Conservation (phyloP, 1,140 invertebrate species). For the Harpegnathos saltator region DNA sequence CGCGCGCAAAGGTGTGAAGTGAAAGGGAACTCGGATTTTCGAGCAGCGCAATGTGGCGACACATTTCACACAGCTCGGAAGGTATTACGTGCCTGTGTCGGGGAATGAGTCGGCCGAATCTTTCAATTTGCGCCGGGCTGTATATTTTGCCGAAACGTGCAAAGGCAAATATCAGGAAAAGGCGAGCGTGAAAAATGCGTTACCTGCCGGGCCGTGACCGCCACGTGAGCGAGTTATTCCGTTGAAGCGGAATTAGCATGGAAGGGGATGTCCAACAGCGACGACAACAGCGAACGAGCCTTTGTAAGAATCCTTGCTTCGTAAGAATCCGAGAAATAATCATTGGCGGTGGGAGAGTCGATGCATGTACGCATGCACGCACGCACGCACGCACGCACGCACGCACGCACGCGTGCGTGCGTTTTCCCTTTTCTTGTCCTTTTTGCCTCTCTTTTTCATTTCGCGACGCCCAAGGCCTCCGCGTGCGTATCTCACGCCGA, state of each 20-base stretch:
- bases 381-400: too few relatives aligned
- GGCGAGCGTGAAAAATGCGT: background rate
- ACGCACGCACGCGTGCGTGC: background rate
- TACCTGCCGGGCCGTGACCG: too few relatives aligned
- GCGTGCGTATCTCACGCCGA: constrained; percentile 76
- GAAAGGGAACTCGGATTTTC: constrained; percentile 82
- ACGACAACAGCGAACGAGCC: too few relatives aligned
- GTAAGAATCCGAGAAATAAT: constrained; percentile 59
- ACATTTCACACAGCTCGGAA: too few relatives aligned
- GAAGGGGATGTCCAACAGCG: background rate
- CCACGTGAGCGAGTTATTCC: too few relatives aligned
- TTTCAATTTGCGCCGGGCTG: constrained; percentile 4
- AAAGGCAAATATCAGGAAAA: constrained; percentile 6
- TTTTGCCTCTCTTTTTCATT: too few relatives aligned
- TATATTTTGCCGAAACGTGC: constrained; percentile 28
- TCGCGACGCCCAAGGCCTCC: constrained; percentile 76
- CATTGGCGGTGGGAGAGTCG: background rate
- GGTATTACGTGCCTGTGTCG: too few relatives aligned
- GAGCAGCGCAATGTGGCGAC: constrained; percentile 57
- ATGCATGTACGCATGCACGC: too few relatives aligned
- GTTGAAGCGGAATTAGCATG: constrained; percentile 6
- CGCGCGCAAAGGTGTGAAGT: constrained; percentile 68
- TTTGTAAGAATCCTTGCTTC: too few relatives aligned
- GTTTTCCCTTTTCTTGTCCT: constrained; percentile 64
- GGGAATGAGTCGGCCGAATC: constrained; percentile 39